phyloP scores from a whole-genome alignment of 2,113 vertebrate species.

The Sinosuthora webbiana region DNA sequence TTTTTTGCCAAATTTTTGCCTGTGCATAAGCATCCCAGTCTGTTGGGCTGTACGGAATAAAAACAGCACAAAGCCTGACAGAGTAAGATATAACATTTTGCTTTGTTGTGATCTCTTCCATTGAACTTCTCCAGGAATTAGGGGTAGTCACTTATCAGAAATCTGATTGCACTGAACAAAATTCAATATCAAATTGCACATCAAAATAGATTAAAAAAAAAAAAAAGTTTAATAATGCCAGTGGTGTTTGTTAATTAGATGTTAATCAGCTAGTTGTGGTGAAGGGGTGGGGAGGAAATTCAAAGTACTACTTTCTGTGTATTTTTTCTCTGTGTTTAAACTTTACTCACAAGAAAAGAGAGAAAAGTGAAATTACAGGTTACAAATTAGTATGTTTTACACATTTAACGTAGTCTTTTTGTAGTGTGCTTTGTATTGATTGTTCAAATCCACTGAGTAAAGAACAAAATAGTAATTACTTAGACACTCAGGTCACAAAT shows the following conservation, averaged over 20 bases:
- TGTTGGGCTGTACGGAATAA: neutral
- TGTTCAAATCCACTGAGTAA: neutral
- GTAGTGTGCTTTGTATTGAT: neutral
- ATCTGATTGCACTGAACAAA: neutral
- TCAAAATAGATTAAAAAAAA: neutral
- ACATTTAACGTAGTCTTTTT: neutral
- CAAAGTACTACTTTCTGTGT: neutral
- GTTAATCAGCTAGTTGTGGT: neutral
- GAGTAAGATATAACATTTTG: neutral
- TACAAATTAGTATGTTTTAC: neutral
- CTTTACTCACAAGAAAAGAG: neutral
- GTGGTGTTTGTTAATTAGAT: neutral
- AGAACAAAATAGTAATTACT: neutral
- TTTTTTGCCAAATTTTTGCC: neutral
- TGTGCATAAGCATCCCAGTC: neutral
- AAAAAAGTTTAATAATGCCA: neutral
- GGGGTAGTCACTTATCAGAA: neutral
- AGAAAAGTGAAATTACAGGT: neutral
- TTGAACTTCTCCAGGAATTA: neutral
- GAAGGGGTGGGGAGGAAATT: neutral
- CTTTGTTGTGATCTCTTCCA: neutral
- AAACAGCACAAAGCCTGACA: neutral
- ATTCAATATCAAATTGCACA: neutral
- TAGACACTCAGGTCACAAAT: neutral
- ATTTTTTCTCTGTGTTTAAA: neutral